Percentiles rank a stretch among this genome's conserved stretches.
phyloP scores from a whole-genome alignment of 2,113 vertebrate genomes.

The Myxocyprinus asiaticus region DNA sequence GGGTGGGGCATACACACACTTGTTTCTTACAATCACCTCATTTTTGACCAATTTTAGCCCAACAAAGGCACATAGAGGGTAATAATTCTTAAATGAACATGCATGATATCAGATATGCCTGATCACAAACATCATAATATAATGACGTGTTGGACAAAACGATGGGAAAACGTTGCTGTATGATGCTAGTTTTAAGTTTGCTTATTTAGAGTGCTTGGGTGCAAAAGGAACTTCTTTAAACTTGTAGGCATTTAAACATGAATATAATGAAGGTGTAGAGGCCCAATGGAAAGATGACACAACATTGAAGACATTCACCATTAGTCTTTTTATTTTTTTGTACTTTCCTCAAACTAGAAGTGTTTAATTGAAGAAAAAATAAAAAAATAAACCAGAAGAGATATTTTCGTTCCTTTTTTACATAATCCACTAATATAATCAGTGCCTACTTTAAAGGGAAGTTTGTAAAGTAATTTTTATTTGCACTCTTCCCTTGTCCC shows the following conservation, averaged over 20 bases:
- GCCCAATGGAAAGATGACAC: background rate
- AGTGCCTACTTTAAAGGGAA: too few species aligned
- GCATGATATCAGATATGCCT: background rate
- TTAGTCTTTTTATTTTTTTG: too few species aligned
- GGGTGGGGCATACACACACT: slow-evolving; percentile 61
- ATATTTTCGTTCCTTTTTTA: too few species aligned
- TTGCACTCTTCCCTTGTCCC: too few species aligned
- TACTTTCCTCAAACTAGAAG: too few species aligned
- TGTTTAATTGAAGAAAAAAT: too few species aligned
- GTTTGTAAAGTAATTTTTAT: too few species aligned
- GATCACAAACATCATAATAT: background rate
- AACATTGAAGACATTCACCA: background rate
- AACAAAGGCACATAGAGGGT: background rate
- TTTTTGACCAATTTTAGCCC: slow-evolving; percentile 24
- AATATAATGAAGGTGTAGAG: background rate
- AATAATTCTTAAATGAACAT: background rate
- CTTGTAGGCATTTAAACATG: background rate
- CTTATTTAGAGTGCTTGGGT: slow-evolving; percentile 17
- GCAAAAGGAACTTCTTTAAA: background rate
- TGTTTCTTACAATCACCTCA: background rate
- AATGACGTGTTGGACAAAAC: background rate
- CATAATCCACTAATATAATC: too few species aligned
- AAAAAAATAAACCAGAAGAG: too few species aligned
- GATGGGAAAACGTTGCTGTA: background rate
- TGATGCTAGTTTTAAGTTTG: background rate